Conservation (phyloP, 2,888 invertebrate genomes). For the Dorcus hopei region DNA sequence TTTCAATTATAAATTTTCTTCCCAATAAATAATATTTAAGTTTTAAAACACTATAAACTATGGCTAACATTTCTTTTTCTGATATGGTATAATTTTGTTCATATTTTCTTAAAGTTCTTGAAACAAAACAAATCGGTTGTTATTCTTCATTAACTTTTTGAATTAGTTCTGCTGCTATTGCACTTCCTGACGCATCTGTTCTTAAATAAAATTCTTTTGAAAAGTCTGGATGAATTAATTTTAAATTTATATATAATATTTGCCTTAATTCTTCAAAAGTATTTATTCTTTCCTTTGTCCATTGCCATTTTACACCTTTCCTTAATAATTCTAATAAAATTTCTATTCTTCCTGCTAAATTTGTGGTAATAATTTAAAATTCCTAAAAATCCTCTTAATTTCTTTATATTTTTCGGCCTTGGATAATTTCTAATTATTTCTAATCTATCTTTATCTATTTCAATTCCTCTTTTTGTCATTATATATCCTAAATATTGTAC, state of each 20-base stretch:
- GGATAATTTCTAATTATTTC: neutral
- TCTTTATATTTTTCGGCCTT: neutral
- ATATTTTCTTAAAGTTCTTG: neutral
- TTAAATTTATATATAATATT: neutral
- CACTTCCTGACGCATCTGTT: neutral
- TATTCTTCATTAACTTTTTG: neutral
- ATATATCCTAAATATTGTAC: neutral
- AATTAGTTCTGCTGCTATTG: neutral
- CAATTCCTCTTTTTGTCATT: no score
- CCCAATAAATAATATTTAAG: no score
- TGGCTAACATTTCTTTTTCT: no score
- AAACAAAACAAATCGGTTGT: conserved; percentile 1
- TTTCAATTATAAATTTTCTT: no score
- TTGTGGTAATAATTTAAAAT: no score
- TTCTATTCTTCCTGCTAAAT: neutral
- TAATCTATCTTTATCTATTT: neutral
- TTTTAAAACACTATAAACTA: no score
- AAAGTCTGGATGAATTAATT: neutral
- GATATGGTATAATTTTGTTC: neutral
- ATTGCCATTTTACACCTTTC: neutral
- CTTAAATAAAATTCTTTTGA: neutral
- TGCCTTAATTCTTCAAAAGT: neutral
- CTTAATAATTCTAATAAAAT: neutral
- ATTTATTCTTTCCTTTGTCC: neutral
- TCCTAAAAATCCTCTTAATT: no score